These are phyloP conservation scores for Spheniscus humboldti DNA, from an alignment of 2,797 vertebrate species.

Conservation along the genomic window DNA sequence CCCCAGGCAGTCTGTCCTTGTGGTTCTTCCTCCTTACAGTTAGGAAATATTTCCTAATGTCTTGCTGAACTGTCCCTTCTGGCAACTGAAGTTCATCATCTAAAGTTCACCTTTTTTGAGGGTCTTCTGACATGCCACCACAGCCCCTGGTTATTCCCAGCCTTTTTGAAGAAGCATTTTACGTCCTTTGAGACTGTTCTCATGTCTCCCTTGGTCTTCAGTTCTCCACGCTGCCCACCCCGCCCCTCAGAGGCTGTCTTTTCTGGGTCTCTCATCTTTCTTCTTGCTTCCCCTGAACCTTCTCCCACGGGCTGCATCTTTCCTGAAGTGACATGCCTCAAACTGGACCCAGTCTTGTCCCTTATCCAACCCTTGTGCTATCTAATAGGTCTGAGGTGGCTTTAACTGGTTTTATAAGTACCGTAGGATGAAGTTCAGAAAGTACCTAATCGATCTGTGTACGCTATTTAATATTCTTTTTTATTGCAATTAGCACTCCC, in stretches of 20 bases:
- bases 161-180: not conserved
- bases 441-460: rapidly evolving
- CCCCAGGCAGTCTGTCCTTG: not conserved
- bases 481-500: rapidly evolving
- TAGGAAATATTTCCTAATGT: not conserved
- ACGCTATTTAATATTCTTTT: not conserved
- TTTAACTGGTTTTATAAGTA: not conserved
- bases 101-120: not conserved
- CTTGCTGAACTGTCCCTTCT: not conserved
- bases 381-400: not conserved
- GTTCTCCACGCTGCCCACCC: not conserved
- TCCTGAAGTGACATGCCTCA: rapidly evolving
- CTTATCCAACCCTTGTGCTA: not conserved
- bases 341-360: rapidly evolving
- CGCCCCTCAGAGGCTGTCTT: too few species aligned
- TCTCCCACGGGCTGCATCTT: rapidly evolving
- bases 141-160: not conserved
- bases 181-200: not conserved
- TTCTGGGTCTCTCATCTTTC: not conserved
- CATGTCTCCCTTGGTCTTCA: too few species aligned
- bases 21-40: not conserved
- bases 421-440: not conserved
- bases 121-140: not conserved
- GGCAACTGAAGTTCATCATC: not conserved
- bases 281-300: not conserved